Conservation (phyloP, 2,113 vertebrate genomes). For the Etheostoma spectabile region DNA sequence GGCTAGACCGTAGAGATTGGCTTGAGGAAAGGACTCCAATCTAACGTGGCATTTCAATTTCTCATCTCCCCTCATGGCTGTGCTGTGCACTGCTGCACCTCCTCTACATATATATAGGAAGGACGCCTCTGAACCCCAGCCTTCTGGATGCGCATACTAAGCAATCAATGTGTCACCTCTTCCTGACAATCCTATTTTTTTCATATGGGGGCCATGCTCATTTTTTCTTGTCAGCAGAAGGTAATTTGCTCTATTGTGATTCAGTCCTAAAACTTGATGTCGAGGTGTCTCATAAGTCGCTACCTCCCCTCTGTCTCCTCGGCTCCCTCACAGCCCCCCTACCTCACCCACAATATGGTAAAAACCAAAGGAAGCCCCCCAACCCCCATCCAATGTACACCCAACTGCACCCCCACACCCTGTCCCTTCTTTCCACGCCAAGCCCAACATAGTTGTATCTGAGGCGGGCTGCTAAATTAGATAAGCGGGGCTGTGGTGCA, state of each 20-base stretch:
- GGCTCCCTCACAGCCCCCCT: neutral
- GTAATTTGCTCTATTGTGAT: slow-evolving; percentile 90
- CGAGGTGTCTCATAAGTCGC: slow-evolving; percentile 83
- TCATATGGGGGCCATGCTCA: slow-evolving; percentile 78
- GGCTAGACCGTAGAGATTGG: slow-evolving; percentile 58
- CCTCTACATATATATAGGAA: slow-evolving; percentile 86
- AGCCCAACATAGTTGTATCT: slow-evolving; percentile 78
- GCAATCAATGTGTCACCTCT: slow-evolving; percentile 88
- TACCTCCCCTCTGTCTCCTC: slow-evolving; percentile 49
- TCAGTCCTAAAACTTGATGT: slow-evolving; percentile 85
- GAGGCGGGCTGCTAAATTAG: slow-evolving; percentile 87
- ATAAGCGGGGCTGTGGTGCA: slow-evolving; percentile 85
- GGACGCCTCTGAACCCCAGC: slow-evolving; percentile 78
- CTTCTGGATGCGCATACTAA: slow-evolving; percentile 86
- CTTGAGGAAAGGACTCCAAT: slow-evolving; percentile 78
- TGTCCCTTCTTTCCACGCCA: slow-evolving; percentile 70
- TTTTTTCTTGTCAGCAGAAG: slow-evolving; percentile 89
- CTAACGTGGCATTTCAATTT: slow-evolving; percentile 86
- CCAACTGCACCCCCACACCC: slow-evolving; percentile 66
- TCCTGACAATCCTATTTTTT: slow-evolving; percentile 84
- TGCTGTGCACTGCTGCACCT: slow-evolving; percentile 77
- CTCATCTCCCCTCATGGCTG: slow-evolving; percentile 75
- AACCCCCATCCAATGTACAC: slow-evolving; percentile 70
- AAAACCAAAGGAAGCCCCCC: slow-evolving; percentile 53
- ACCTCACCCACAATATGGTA: slow-evolving; percentile 67